Conservation (phyloP, 2,888 invertebrate species). For the Papilio gigon region DNA sequence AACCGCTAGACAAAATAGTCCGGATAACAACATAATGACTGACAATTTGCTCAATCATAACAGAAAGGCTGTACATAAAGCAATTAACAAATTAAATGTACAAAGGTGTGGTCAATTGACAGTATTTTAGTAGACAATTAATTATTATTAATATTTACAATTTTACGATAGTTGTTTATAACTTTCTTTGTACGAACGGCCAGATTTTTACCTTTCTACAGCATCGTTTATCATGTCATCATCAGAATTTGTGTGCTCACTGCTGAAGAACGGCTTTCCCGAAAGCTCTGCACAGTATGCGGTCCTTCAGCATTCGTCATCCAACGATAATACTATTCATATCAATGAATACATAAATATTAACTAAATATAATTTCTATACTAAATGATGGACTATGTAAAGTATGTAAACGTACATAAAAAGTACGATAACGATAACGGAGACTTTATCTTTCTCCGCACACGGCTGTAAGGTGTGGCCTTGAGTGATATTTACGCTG, state of each 20-base stretch:
- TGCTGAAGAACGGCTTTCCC: too few species aligned
- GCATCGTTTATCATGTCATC: too few species aligned
- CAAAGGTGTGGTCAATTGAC: conserved; percentile 14
- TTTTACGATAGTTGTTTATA: background rate
- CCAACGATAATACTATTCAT: too few species aligned
- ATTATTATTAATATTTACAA: background rate
- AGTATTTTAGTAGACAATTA: background rate
- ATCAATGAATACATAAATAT: background rate
- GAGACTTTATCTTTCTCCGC: conserved; percentile 33
- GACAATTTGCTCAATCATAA: conserved; percentile 36
- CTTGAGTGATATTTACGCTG: conserved; percentile 62
- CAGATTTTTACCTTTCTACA: background rate
- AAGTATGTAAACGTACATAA: background rate
- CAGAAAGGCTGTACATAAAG: conserved; percentile 25
- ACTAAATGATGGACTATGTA: background rate
- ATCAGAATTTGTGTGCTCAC: too few species aligned
- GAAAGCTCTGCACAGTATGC: too few species aligned
- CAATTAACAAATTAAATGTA: conserved; percentile 23
- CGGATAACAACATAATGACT: conserved; percentile 35
- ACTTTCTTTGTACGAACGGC: background rate
- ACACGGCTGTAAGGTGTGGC: conserved; percentile 58
- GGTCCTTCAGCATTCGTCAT: too few species aligned
- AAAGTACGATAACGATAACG: conserved; percentile 8
- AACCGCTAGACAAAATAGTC: conserved; percentile 34
- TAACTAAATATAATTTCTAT: background rate